A percentile compares a stretch with the other conserved stretches of the same genome.
Conservation (phyloP, 2,888 invertebrate species). For the Atrina japonica region DNA sequence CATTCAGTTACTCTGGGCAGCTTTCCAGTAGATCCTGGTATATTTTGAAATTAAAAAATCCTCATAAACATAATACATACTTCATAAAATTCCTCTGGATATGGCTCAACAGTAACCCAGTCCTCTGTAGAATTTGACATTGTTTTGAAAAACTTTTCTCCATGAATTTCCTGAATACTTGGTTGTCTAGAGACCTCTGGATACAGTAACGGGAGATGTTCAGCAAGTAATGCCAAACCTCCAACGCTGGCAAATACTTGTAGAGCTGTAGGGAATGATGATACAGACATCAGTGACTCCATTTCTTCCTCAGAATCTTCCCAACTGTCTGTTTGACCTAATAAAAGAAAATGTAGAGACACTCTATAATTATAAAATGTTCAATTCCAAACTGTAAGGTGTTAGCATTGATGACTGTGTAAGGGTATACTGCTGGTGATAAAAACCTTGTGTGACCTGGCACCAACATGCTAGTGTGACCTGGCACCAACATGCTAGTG, state of each 20-base stretch:
- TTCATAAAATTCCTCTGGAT: conserved; percentile 71
- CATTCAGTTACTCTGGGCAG: too few relatives aligned
- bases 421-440: too few relatives aligned
- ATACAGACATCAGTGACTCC: conserved; percentile 68
- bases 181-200: conserved; percentile 87
- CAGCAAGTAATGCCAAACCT: conserved; percentile 92
- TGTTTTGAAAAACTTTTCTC: conserved; percentile 17
- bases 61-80: too few relatives aligned
- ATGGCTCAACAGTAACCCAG: conserved; percentile 84
- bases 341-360: neutral
- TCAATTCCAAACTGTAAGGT: too few relatives aligned
- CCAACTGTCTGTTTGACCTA: conserved; percentile 32
- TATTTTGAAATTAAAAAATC: too few relatives aligned
- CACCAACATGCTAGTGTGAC: too few relatives aligned
- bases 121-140: conserved; percentile 56
- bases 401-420: too few relatives aligned
- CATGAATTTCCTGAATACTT: conserved; percentile 37
- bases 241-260: conserved; percentile 94
- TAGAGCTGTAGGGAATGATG: conserved; percentile 83
- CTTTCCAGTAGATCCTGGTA: too few relatives aligned
- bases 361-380: too few relatives aligned
- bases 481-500: too few relatives aligned
- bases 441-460: too few relatives aligned
- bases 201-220: conserved; percentile 93
- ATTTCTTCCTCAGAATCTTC: conserved; percentile 61